Evolutionary conservation across 2,888 invertebrate genomes (phyloP), one percentile per base, ranked within the genome.

Genomic region (Matsumyia berberina): DNA sequence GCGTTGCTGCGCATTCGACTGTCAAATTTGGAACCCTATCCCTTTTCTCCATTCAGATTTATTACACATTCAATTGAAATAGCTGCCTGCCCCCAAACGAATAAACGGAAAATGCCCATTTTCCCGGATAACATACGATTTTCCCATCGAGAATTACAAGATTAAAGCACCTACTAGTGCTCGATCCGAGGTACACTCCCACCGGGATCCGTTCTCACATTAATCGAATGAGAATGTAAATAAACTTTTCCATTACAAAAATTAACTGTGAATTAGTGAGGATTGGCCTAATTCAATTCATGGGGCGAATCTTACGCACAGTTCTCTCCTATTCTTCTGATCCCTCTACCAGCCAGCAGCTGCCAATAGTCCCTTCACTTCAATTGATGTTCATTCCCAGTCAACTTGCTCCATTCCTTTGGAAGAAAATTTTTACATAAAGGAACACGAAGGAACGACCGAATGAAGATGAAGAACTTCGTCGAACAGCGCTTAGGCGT

Each of bases 191-290:
- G 44, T 24, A 7, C 42, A 35, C 53, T 62, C 55, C 15, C 55
- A 37, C 39, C 24, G 4, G 24, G 17, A 24, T 24, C 15, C 29
- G 15, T 15, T 24, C 42, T 53, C 70, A 73, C 74, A 77, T 81
- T 76, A 81, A 81, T 76, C 77, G 62, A 49, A 53, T 64, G 73
- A 67, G 66, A 73, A 79, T 80, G 88, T 86, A 88, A 87, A 87
- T 88, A 89, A 90, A 89, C 88, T 89, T 89, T 89, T 90, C 89
- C 90, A 89, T 89, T 89, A 90, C 87, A 88, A 88, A 89, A 89
- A 89, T 89, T 90, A 89, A 89, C 89, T 89, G 89, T 89, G 89
- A 89, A 90, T 89, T 90, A 89, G 90, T 89, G 86, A 58, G 73
- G 85, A 85, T 85, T 85, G 74, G 69, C 85, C 67, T 70, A 85